phyloP scores from a whole-genome alignment of 2,888 invertebrate species.

The Heliconius erato region DNA sequence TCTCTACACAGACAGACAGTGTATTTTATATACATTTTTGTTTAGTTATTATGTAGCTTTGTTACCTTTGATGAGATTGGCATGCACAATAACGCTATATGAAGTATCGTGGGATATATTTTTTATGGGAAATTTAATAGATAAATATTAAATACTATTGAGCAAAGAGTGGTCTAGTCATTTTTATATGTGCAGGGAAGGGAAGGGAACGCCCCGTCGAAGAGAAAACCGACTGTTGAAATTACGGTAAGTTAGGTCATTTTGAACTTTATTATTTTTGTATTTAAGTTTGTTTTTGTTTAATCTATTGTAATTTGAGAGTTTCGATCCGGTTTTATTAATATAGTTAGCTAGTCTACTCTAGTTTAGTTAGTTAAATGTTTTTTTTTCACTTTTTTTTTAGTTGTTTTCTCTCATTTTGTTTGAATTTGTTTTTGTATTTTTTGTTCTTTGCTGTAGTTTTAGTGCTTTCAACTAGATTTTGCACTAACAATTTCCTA shows the following conservation, averaged over 20 bases:
- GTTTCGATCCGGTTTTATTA: neutral
- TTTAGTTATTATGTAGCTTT: conserved; percentile 75
- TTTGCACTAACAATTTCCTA: neutral
- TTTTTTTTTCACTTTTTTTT: conserved; percentile 7
- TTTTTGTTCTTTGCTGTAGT: neutral
- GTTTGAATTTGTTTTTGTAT: conserved; percentile 12
- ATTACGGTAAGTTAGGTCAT: conserved; percentile 61
- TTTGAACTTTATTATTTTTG: neutral
- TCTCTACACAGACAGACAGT: conserved; percentile 56
- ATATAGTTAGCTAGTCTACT: conserved; percentile 2
- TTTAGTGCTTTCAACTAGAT: neutral
- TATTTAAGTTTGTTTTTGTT: conserved; percentile 3
- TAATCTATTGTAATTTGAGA: neutral
- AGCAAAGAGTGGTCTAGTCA: conserved; percentile 84
- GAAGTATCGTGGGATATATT: conserved; percentile 22
- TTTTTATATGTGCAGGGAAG: conserved; percentile 85
- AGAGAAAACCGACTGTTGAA: conserved; percentile 55
- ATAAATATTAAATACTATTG: conserved; percentile 61
- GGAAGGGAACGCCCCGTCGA: conserved; percentile 70
- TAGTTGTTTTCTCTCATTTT: neutral
- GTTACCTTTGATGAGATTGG: conserved; percentile 72
- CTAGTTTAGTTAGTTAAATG: conserved; percentile 23
- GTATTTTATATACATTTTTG: conserved; percentile 59
- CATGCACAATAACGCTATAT: conserved; percentile 81
- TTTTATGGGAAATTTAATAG: conserved; percentile 53